Base-by-base conservation (phyloP, 1,140 invertebrate species). In the Homarus americanus region DNA sequence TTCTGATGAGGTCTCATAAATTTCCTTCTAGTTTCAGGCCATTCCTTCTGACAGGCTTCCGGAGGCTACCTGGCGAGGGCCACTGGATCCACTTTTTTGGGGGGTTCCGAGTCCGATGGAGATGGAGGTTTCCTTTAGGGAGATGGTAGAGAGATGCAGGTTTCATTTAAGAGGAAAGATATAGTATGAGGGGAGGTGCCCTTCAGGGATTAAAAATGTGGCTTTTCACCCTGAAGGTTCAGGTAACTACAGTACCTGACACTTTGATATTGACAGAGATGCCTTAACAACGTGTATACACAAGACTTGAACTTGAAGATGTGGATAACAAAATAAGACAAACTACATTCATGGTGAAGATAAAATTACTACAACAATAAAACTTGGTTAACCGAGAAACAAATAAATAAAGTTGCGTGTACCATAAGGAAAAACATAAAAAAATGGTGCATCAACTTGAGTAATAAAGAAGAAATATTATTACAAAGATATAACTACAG, bases 111-210 rank as follows among this genome's bases (percentile, higher is more conserved):
- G 88, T 83, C 88, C 80, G 73, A 75, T 72, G 88, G 82, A 83
- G 79, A 83, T 91, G 88, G 72, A 82, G 87, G 72, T 84, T 91
- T 91, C 88, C 88, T 91, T 91, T 66, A 91, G 85, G 85, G 85
- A 87, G 85, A 87, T 87, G 85, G 85, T 63, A 87, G 73, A 87
- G 34, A 87, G 85, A 87, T 87, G 85, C 85, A 79, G 85, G 85
- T 78, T 87, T 87, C 85, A 87, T 87, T 87, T 87, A 87, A 75
- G 38, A 87, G 85, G 85, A 87, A 87, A 66, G 49, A 75, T 32
- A 73, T 53, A 85, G 66, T 53, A 49, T 85, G 69, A 41, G 44
- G 72, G 44, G 66, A n/a, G 34, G 24, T 73, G 34, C 53, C 40
- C 41, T 85, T 85, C 32, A 85, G 32, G 69, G 72, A 75, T 7